Conservation (phyloP, 2,113 vertebrate genomes). For the Electrona antarctica region DNA sequence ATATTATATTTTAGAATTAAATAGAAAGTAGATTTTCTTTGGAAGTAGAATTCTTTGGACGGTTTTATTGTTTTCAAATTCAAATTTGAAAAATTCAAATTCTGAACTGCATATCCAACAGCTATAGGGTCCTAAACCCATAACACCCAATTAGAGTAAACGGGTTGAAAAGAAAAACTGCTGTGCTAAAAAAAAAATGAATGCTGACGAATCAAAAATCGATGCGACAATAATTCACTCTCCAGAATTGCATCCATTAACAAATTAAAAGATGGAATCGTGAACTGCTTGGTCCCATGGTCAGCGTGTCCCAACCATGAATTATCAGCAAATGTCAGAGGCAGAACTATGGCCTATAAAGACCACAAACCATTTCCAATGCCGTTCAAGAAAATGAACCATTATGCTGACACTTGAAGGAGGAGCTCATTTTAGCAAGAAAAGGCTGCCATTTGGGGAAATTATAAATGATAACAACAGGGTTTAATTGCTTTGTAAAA, state of each 20-base stretch:
- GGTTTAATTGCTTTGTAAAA: no score
- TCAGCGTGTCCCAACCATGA: not conserved
- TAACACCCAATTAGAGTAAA: not conserved
- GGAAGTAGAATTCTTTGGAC: no score
- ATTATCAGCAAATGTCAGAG: not conserved
- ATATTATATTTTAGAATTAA: no score
- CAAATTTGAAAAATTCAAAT: no score
- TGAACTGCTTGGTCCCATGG: not conserved
- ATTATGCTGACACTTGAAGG: constrained; percentile 1
- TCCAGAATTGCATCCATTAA: constrained; percentile 2
- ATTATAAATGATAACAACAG: no score
- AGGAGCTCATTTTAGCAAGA: not conserved
- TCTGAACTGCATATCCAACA: no score
- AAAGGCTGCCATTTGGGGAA: not conserved
- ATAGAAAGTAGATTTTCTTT: no score
- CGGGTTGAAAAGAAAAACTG: no score
- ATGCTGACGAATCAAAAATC: not conserved
- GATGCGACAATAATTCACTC: not conserved
- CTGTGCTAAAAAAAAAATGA: not conserved
- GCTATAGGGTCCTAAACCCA: not conserved
- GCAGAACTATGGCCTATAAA: not conserved
- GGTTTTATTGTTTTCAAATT: no score
- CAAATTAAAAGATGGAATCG: not conserved
- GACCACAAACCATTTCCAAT: not conserved
- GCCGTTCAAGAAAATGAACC: not conserved